phyloP scores from a whole-genome alignment of 1,140 invertebrate species.

The Brachionus rubens region DNA sequence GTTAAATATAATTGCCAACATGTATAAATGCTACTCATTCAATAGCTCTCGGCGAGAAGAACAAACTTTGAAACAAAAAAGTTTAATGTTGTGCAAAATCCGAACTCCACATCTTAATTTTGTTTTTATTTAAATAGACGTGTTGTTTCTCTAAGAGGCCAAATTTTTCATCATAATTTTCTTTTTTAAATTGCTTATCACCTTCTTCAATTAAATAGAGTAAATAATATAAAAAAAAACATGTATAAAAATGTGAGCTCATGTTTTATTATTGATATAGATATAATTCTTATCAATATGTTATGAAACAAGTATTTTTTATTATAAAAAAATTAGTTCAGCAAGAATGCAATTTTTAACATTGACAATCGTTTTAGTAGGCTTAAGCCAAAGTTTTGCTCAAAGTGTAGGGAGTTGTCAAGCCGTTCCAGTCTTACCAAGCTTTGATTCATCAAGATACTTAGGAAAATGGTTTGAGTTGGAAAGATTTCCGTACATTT shows the following conservation, averaged over 20 bases:
- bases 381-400: neutral
- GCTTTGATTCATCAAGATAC: conserved; percentile 15
- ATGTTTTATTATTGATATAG: neutral
- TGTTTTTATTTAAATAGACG: no score
- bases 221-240: no score
- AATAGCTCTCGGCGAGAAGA: no score
- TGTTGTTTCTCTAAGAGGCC: no score
- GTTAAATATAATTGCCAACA: no score
- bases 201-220: no score
- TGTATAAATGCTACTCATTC: no score
- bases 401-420: neutral
- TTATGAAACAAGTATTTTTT: conserved; percentile 22
- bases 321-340: neutral
- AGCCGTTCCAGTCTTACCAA: neutral
- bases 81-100: no score
- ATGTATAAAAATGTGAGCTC: neutral
- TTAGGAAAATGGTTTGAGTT: conserved; percentile 35
- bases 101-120: no score
- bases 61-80: no score
- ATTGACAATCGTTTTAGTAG: neutral
- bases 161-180: no score
- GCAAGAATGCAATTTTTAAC: neutral
- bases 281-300: conserved; percentile 4
- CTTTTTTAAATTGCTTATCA: no score
- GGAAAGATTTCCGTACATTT: conserved; percentile 22